Conservation (phyloP, 2,797 vertebrate genomes). For the Amniataba percoides region DNA sequence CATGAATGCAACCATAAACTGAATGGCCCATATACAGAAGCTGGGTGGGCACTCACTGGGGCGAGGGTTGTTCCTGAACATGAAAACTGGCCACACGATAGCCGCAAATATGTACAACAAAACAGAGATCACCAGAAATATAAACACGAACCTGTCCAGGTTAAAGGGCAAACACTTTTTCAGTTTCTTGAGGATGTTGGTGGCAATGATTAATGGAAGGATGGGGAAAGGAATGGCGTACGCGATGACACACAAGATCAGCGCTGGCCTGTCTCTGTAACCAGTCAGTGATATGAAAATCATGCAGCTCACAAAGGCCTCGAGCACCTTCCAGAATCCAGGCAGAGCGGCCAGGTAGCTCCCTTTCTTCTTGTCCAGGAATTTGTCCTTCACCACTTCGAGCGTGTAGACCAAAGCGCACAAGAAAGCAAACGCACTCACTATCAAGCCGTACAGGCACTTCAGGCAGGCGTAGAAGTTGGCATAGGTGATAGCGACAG, state of each 20-base stretch:
- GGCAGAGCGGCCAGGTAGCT: conserved; percentile 86
- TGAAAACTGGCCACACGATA: conserved; percentile 86
- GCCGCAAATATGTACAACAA: conserved; percentile 84
- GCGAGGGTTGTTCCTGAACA: conserved; percentile 70
- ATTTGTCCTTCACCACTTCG: conserved; percentile 83
- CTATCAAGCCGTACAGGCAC: conserved; percentile 75
- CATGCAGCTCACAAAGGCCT: conserved; percentile 88
- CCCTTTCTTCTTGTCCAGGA: conserved; percentile 73
- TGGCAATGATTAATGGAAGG: conserved; percentile 84
- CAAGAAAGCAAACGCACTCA: conserved; percentile 80
- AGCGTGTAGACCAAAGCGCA: conserved; percentile 80
- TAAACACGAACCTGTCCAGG: conserved; percentile 82
- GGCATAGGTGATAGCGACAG: conserved; percentile 84
- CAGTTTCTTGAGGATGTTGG: conserved; percentile 86
- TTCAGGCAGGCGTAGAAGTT: conserved; percentile 75
- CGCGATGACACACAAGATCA: conserved; percentile 84
- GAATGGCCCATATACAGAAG: conserved; percentile 79
- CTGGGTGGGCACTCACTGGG: conserved; percentile 55
- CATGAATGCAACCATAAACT: conserved; percentile 86
- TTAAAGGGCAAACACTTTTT: conserved; percentile 79
- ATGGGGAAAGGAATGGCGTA: conserved; percentile 88
- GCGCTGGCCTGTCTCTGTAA: conserved; percentile 19
- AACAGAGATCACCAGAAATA: conserved; percentile 84
- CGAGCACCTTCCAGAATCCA: conserved; percentile 88
- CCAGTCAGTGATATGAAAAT: conserved; percentile 86